Conservation (phyloP, 1,140 invertebrate species). For the Camponotus vicinus region DNA sequence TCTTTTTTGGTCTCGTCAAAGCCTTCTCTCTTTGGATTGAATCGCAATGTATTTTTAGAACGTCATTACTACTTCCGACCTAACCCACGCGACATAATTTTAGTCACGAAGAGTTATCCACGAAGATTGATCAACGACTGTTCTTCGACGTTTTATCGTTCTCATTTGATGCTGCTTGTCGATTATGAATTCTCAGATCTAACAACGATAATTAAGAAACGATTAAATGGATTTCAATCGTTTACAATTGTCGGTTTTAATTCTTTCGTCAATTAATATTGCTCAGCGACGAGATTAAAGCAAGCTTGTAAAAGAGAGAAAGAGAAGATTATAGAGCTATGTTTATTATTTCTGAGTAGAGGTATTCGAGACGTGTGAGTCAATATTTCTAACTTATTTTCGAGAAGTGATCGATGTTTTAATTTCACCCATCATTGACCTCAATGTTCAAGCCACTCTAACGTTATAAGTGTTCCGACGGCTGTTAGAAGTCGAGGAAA, state of each 20-base stretch:
- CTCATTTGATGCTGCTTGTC: neutral
- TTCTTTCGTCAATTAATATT: conserved; percentile 11
- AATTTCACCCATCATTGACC: conserved; percentile 61
- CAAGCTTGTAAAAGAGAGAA: neutral
- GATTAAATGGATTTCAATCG: neutral
- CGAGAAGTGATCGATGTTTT: conserved; percentile 45
- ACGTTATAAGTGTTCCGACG: conserved; percentile 47
- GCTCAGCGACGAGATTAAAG: neutral
- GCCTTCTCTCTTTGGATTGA: conserved; percentile 18
- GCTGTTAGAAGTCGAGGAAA: conserved; percentile 53
- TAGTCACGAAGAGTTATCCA: neutral
- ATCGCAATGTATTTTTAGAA: conserved; percentile 8
- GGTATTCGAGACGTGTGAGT: neutral
- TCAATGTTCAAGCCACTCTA: conserved; percentile 50
- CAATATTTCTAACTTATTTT: conserved; percentile 32
- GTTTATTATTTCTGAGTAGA: conserved; percentile 14
- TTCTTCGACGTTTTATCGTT: neutral
- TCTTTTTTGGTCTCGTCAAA: neutral
- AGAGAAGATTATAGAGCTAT: neutral
- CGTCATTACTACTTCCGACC: neutral
- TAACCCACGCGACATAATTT: neutral
- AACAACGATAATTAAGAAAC: neutral
- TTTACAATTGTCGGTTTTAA: neutral
- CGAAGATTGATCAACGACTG: neutral
- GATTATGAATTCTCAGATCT: neutral